A percentile compares a stretch with the other conserved stretches of the same genome.
Evolutionary conservation across 2,797 vertebrate genomes (phyloP).

Genomic region (Microcaecilia unicolor): DNA sequence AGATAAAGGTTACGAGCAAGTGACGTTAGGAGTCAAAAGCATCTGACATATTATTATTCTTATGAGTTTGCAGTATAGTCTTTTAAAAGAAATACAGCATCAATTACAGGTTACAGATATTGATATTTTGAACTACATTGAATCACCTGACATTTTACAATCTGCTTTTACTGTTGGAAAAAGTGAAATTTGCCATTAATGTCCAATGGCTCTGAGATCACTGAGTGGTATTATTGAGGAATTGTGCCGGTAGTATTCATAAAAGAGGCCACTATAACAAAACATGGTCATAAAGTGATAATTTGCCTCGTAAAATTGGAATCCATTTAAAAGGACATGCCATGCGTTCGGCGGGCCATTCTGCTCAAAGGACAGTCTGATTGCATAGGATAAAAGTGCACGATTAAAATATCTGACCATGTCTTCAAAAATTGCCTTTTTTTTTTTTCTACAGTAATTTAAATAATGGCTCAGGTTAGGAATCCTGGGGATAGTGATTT

Average conservation of each 20-base stretch:
- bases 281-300: constrained; percentile 12
- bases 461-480: too few relatives aligned
- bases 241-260: constrained; percentile 18
- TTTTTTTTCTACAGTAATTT: constrained; percentile 8
- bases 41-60: neutral
- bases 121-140: too few relatives aligned
- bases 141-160: constrained; percentile 18
- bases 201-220: constrained; percentile 6
- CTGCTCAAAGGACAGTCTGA: constrained; percentile 12
- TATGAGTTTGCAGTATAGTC: neutral
- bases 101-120: constrained; percentile 4
- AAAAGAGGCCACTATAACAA: constrained; percentile 23
- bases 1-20: too few relatives aligned
- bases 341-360: constrained; percentile 1
- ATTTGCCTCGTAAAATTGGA: constrained; percentile 19
- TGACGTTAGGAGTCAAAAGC: too few relatives aligned
- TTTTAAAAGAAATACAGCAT: constrained; percentile 6
- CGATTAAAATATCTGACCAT: too few relatives aligned
- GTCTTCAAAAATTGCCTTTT: neutral
- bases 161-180: constrained; percentile 15
- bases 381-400: constrained; percentile 1
- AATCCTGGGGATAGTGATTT: too few relatives aligned
- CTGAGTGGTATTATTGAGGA: constrained; percentile 13
- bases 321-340: constrained; percentile 15
- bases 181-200: constrained; percentile 5